Base-by-base conservation (phyloP, 2,888 invertebrate species). In the Eumacrocentrus americanus region DNA sequence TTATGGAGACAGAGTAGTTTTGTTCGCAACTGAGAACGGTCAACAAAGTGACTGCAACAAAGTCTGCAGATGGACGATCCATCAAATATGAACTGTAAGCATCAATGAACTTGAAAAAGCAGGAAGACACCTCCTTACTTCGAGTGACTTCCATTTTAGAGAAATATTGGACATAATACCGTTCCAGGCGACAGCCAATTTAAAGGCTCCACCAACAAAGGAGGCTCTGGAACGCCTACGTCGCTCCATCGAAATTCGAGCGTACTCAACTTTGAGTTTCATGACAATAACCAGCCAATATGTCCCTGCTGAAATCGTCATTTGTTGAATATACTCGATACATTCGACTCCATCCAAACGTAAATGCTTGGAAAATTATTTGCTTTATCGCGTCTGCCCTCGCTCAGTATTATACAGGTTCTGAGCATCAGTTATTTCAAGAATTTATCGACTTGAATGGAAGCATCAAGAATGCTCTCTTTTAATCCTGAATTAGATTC, bases 261-360 rank as follows among this genome's bases (percentile, higher is more conserved):
- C 76, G 75, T 77, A 79, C 78, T 77, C 73, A 74, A 75, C 73
- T 74, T 72, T 69, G 69, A 79, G 73, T 75, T 77, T 70, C 57
- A 35, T 50, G 50, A 76, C 72, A 77, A 79, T 79, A 64, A 66
- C 54, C 64, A 68, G 63, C 69, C 72, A 73, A 78, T 77, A 73
- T 73, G 72, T 72, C 73, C 69, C 70, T 69, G 71, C 66, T 75
- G 61, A 78, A 75, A 77, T 72, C 68, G 73, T 75, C 75, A 71
- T 77, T 79, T 78, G 74, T 72, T 69, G 65, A 66, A 40, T 40
- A 40, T 12, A 40, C 18, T 6, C 2, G 18, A 14, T 6, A n/a
- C 1, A 37, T 11, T n/a, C 5, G 14, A 40, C 18, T 14, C 55
- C 40, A 29, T 57, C 55, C 53, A 42, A 34, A 60, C 25, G 40